These are phyloP conservation scores for Diaphora mendica DNA, from an alignment of 2,888 invertebrate genomes.

Conservation along the genomic window DNA sequence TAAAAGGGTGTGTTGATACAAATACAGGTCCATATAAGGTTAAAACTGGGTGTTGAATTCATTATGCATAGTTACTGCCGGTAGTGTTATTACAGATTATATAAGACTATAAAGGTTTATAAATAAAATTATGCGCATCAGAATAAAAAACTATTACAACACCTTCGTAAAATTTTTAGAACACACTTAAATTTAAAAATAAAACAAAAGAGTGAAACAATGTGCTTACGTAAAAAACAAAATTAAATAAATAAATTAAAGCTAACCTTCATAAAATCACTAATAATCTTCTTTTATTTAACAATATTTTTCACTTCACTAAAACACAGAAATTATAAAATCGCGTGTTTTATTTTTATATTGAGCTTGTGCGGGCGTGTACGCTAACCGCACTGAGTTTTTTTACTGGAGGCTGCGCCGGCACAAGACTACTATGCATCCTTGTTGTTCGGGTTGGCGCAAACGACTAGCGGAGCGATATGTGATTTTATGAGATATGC, in stretches of 20 bases:
- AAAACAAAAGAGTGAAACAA: neutral
- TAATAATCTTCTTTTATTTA: neutral
- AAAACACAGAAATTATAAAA: neutral
- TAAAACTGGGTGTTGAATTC: neutral
- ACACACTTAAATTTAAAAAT: constrained; percentile 1
- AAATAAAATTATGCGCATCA: neutral
- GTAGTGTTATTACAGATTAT: neutral
- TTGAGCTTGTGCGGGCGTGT: constrained; percentile 30
- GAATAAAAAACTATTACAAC: neutral
- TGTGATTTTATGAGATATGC: constrained; percentile 6
- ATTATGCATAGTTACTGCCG: neutral
- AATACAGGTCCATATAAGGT: neutral
- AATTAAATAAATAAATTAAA: neutral
- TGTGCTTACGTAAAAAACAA: neutral
- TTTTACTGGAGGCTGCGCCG: constrained; percentile 39
- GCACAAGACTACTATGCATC: constrained; percentile 24
- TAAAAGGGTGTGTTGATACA: neutral
- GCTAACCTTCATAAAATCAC: constrained; percentile 3
- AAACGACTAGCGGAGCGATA: constrained; percentile 22
- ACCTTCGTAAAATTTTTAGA: neutral
- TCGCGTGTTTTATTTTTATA: constrained; percentile 6
- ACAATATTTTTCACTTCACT: constrained; percentile 8
- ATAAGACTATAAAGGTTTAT: neutral
- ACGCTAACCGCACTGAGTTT: constrained; percentile 27
- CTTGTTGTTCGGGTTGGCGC: constrained; percentile 19